phyloP scores from a whole-genome alignment of 2,113 vertebrate genomes.

The Dipodomys spectabilis region DNA sequence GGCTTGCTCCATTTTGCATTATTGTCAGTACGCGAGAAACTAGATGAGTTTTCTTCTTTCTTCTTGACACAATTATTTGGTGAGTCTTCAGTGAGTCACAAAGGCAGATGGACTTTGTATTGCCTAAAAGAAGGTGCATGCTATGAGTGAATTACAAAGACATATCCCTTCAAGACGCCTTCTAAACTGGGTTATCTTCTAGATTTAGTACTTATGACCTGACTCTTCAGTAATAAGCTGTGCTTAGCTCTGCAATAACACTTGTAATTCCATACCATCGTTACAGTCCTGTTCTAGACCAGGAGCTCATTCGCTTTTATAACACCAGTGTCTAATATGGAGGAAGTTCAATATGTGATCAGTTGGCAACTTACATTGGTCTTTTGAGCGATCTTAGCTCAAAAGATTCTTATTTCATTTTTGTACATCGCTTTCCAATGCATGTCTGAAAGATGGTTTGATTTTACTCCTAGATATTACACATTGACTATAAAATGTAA shows the following conservation, averaged over 20 bases:
- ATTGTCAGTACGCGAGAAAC: not conserved
- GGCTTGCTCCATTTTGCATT: not conserved
- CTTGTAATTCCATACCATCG: accelerated
- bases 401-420: not conserved
- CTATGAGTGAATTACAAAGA: not conserved
- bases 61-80: not conserved
- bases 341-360: not conserved
- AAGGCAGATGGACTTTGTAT: not conserved
- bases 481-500: not conserved
- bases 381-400: not conserved
- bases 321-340: not conserved
- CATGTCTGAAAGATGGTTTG: not conserved
- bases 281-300: not conserved
- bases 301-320: not conserved
- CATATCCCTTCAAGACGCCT: not conserved
- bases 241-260: not conserved
- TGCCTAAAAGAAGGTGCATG: not conserved
- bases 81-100: not conserved
- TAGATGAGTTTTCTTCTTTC: too few species aligned
- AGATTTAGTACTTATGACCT: not conserved
- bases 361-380: not conserved
- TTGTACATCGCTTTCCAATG: not conserved
- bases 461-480: not conserved
- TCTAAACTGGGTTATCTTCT: not conserved
- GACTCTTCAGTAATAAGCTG: not conserved